Percentiles rank a stretch among this genome's conserved stretches.
These are phyloP conservation scores for Pelodiscus sinensis DNA, from an alignment of 2,113 vertebrate species.

Conservation along the genomic window DNA sequence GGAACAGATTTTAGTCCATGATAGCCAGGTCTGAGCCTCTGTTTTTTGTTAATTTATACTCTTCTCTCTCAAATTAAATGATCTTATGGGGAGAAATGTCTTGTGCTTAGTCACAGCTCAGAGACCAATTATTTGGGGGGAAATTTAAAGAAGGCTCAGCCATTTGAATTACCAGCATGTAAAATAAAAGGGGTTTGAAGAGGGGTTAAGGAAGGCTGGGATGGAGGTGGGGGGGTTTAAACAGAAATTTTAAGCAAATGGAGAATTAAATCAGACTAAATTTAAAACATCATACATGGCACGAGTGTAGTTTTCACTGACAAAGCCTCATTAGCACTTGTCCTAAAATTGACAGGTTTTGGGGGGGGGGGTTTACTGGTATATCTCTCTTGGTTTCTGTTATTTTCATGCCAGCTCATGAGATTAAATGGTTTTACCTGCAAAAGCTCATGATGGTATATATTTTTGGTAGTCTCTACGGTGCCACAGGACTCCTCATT, in stretches of 20 bases:
- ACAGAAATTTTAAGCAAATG: not conserved
- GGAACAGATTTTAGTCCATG: conserved; percentile 34
- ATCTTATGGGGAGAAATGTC: not conserved
- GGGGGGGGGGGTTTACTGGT: no score
- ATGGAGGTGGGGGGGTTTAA: not conserved
- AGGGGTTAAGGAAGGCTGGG: not conserved
- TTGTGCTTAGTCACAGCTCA: not conserved
- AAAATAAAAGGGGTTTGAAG: not conserved
- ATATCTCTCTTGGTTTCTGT: no score
- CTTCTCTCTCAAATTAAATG: not conserved
- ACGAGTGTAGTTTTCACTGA: not conserved
- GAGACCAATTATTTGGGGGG: not conserved
- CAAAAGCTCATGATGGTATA: no score
- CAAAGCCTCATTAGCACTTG: no score
- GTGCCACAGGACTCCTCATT: no score
- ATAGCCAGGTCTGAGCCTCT: not conserved
- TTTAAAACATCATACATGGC: not conserved
- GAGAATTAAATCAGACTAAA: not conserved
- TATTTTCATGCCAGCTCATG: no score
- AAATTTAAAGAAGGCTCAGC: not conserved
- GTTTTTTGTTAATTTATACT: not conserved
- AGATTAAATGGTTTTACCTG: no score
- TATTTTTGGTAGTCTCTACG: no score
- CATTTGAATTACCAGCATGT: not conserved
- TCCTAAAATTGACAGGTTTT: no score